These are phyloP conservation scores for Homarus gammarus DNA, from an alignment of 2,888 invertebrate genomes.

Conservation along the genomic window DNA sequence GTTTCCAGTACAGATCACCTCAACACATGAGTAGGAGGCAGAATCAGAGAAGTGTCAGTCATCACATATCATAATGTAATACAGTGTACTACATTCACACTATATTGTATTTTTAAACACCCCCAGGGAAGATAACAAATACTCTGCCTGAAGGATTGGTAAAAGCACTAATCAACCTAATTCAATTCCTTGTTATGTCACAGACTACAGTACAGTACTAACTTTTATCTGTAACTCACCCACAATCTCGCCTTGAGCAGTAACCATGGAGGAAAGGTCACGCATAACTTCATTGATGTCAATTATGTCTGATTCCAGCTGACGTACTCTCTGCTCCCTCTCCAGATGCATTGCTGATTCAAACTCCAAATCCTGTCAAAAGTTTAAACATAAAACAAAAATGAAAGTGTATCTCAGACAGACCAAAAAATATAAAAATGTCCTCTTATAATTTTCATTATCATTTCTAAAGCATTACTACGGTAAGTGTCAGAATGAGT, in stretches of 20 bases:
- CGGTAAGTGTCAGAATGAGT: background rate
- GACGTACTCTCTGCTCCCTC: conserved; percentile 87
- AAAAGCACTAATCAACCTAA: too few relatives aligned
- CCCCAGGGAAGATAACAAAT: too few relatives aligned
- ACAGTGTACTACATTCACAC: too few relatives aligned
- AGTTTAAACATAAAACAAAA: conserved; percentile 66
- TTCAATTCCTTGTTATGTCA: too few relatives aligned
- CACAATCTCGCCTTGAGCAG: conserved; percentile 86
- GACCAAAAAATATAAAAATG: background rate
- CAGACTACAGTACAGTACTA: too few relatives aligned
- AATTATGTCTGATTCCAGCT: conserved; percentile 89
- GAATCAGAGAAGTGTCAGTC: too few relatives aligned
- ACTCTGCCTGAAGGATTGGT: too few relatives aligned
- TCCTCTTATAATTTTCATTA: background rate
- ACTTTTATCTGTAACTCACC: conserved; percentile 83
- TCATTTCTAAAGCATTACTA: background rate
- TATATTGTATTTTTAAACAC: too few relatives aligned
- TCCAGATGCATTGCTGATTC: conserved; percentile 90
- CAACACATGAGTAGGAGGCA: too few relatives aligned
- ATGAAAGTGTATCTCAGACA: background rate
- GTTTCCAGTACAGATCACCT: too few relatives aligned
- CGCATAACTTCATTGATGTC: conserved; percentile 92
- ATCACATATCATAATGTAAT: too few relatives aligned
- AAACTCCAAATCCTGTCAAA: conserved; percentile 84
- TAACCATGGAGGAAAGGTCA: conserved; percentile 86